phyloP scores from a whole-genome alignment of 2,113 vertebrate genomes.

The Corythornis cristatus region DNA sequence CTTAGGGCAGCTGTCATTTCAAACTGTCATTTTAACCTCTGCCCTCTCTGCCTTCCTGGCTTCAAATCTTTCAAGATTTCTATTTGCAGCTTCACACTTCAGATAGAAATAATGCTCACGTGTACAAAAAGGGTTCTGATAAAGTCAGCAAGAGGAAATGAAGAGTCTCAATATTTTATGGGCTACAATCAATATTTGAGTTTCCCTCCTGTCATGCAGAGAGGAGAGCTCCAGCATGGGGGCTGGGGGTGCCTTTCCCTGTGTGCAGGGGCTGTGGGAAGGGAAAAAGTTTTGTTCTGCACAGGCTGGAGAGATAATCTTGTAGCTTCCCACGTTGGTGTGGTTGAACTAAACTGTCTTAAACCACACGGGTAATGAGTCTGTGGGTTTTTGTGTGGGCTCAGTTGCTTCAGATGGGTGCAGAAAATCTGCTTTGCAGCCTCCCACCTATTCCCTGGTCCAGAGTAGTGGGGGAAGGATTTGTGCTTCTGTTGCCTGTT shows the following conservation, averaged over 20 bases:
- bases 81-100: background rate
- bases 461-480: fast-evolving
- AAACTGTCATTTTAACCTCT: background rate
- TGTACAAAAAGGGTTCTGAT: background rate
- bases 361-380: background rate
- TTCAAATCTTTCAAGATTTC: background rate
- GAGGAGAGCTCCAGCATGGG: background rate
- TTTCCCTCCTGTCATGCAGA: background rate
- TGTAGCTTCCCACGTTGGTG: background rate
- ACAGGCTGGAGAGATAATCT: background rate
- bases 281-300: background rate
- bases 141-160: background rate
- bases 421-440: background rate
- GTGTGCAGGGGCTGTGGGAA: background rate
- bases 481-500: background rate
- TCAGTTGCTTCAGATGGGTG: background rate
- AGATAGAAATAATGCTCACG: background rate
- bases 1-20: background rate
- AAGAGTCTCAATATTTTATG: background rate
- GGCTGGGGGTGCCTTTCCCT: background rate
- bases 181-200: background rate
- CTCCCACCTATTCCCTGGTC: fast-evolving
- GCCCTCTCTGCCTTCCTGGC: background rate
- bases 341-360: background rate
- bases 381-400: background rate